These are phyloP conservation scores for Myiozetetes cayanensis DNA, from an alignment of 2,113 vertebrate genomes.

Conservation along the genomic window DNA sequence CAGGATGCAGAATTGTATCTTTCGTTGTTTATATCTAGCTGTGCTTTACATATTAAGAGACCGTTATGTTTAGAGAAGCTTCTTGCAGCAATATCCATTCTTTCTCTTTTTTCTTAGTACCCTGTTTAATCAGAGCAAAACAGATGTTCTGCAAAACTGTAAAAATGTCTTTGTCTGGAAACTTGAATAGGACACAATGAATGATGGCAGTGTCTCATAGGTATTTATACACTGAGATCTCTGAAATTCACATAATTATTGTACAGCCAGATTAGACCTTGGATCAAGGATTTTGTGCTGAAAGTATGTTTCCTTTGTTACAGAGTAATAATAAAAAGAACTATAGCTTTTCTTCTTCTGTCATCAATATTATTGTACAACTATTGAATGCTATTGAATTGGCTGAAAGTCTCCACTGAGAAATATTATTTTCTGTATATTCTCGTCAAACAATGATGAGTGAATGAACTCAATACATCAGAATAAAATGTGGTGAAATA, in stretches of 20 bases:
- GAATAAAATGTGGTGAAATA: not conserved
- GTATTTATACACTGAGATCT: not conserved
- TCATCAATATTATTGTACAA: not conserved
- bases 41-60: not conserved
- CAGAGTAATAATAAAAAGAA: not conserved
- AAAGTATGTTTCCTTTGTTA: not conserved
- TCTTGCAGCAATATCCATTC: not conserved
- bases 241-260: conserved; percentile 1
- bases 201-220: not conserved
- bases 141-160: not conserved
- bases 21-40: not conserved
- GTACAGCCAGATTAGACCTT: not conserved
- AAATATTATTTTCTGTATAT: not conserved
- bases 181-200: not conserved
- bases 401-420: not conserved
- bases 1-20: not conserved
- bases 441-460: not conserved
- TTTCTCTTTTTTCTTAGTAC: not conserved
- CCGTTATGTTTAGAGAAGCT: not conserved
- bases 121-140: not conserved
- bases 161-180: not conserved
- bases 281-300: conserved; percentile 27
- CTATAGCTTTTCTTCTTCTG: not conserved
- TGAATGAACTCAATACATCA: not conserved
- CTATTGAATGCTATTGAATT: not conserved